phyloP scores from a whole-genome alignment of 2,797 vertebrate species.

The Erethizon dorsatum region DNA sequence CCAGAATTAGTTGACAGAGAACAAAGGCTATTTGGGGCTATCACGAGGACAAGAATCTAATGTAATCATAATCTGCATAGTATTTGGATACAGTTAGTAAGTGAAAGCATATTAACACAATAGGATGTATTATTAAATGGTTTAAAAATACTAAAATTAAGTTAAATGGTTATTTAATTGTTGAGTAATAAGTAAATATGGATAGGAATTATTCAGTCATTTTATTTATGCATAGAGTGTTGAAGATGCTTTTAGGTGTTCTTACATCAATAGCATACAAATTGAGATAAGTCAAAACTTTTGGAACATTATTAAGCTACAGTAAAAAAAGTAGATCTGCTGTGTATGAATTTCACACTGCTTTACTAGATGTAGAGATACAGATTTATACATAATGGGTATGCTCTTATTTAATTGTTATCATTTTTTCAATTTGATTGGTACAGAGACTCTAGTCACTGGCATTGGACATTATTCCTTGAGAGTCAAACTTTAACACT shows the following conservation, averaged over 20 bases:
- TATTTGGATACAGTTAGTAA: not conserved
- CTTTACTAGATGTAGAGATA: not conserved
- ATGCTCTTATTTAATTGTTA: not conserved
- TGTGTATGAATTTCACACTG: not conserved
- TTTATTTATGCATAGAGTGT: not conserved
- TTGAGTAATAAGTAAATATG: not conserved
- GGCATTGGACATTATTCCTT: not conserved
- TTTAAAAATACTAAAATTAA: not conserved
- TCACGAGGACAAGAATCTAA: not conserved
- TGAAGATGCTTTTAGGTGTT: not conserved
- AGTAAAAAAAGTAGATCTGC: not conserved
- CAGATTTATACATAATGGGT: not conserved
- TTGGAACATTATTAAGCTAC: not conserved
- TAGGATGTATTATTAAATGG: not conserved
- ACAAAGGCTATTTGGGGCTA: not conserved
- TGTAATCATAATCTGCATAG: not conserved
- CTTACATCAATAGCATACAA: not conserved
- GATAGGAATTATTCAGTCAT: not conserved
- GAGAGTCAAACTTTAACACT: not conserved
- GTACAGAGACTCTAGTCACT: not conserved
- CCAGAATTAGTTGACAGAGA: not conserved
- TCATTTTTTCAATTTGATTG: not conserved
- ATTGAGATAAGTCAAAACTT: not conserved
- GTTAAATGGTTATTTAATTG: not conserved
- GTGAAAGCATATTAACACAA: not conserved